These are phyloP conservation scores for Brachionichthys hirsutus DNA, from an alignment of 2,113 vertebrate genomes.

Conservation along the genomic window DNA sequence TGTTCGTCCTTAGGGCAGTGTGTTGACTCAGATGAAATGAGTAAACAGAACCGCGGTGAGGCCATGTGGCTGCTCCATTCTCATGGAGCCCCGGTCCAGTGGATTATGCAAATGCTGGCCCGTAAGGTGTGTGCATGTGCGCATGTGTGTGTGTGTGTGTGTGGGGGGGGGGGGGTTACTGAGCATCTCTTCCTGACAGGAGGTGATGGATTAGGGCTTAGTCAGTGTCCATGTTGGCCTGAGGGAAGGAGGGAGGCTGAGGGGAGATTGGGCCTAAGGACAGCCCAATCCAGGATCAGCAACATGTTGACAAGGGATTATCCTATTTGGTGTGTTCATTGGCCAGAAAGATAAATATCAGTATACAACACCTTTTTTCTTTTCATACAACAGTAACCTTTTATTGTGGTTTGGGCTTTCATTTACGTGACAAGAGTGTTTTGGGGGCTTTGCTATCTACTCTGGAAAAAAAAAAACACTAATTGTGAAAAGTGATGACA, in stretches of 20 bases:
- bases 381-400: no score
- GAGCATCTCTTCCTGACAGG: constrained; percentile 77
- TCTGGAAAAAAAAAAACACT: no score
- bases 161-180: constrained; percentile 57
- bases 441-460: no score
- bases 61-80: constrained; percentile 74
- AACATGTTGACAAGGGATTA: constrained; percentile 81
- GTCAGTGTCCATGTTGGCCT: constrained; percentile 69
- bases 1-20: constrained; percentile 60
- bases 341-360: constrained; percentile 18
- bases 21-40: constrained; percentile 85
- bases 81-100: constrained; percentile 72
- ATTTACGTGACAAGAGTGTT: constrained; percentile 11
- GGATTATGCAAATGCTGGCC: constrained; percentile 85
- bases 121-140: no score
- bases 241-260: constrained; percentile 55
- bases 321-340: constrained; percentile 80
- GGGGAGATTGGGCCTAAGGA: constrained; percentile 62
- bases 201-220: constrained; percentile 81
- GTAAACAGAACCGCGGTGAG: constrained; percentile 77
- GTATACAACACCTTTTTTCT: no score
- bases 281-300: constrained; percentile 76
- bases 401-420: no score
- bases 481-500: no score
- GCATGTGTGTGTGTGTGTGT: no score